Conservation (phyloP, 2,113 vertebrate species). For the Pardalotus punctatus region DNA sequence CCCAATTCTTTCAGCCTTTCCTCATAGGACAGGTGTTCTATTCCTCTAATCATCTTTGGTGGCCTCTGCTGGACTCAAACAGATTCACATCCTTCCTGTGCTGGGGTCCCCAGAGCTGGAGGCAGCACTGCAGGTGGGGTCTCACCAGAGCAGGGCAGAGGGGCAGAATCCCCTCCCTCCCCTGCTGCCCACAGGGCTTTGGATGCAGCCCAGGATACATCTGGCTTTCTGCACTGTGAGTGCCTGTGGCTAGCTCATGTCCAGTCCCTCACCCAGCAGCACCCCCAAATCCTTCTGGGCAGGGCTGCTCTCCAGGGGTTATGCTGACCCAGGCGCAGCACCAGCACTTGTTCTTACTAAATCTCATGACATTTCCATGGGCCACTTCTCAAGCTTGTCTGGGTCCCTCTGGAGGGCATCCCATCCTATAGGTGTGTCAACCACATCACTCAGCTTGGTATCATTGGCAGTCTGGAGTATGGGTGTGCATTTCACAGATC, state of each 20-base stretch:
- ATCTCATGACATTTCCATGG: not conserved
- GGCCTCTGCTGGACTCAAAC: not conserved
- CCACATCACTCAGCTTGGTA: not conserved
- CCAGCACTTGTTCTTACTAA: not conserved
- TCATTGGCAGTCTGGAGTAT: not conserved
- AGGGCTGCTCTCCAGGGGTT: not conserved
- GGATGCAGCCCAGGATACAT: not conserved
- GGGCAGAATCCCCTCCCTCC: not conserved
- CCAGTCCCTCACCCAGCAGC: not conserved
- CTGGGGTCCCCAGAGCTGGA: not conserved
- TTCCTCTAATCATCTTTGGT: not conserved
- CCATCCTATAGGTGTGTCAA: not conserved
- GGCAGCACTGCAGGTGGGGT: not conserved
- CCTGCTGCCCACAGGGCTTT: not conserved
- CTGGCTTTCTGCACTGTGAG: not conserved
- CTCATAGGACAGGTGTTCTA: not conserved
- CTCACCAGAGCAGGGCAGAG: not conserved
- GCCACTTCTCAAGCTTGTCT: not conserved
- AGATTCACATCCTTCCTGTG: not conserved
- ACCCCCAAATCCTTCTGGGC: not conserved
- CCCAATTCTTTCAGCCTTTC: not conserved
- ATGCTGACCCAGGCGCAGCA: not conserved
- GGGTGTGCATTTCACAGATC: not conserved
- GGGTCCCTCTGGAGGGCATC: not conserved
- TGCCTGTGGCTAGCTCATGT: not conserved